Evolutionary conservation across 1,140 invertebrate species (phyloP).

Genomic region (Calosoma granatense): DNA sequence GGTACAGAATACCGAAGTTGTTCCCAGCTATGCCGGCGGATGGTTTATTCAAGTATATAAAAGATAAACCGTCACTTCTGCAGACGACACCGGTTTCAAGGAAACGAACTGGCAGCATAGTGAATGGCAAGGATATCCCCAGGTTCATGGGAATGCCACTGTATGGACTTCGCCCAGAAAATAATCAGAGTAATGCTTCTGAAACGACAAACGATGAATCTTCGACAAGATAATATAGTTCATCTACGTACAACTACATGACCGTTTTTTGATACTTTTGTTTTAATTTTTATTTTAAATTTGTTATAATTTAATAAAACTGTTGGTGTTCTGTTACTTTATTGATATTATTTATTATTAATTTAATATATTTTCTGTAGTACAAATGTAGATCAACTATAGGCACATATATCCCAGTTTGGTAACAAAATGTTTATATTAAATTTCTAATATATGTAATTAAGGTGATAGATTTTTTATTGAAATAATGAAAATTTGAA

Average conservation of each 20-base stretch:
- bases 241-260: no score
- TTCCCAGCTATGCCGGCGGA: constrained; percentile 63
- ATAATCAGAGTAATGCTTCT: neutral
- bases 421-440: no score
- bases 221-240: neutral
- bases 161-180: constrained; percentile 30
- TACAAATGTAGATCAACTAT: no score
- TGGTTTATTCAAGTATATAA: constrained; percentile 69
- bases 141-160: constrained; percentile 74
- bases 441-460: no score
- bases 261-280: neutral
- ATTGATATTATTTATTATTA: neutral
- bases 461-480: no score
- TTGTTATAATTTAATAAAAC: neutral
- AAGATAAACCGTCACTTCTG: constrained; percentile 35
- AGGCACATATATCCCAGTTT: no score
- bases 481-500: no score
- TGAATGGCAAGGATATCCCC: constrained; percentile 42
- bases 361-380: neutral
- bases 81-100: constrained; percentile 10
- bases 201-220: neutral
- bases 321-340: neutral
- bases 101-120: constrained; percentile 25
- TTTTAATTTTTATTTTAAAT: neutral
- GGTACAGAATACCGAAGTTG: constrained; percentile 54